Evolutionary conservation across 1,140 invertebrate species (phyloP).

Genomic region (Habropoda laboriosa): DNA sequence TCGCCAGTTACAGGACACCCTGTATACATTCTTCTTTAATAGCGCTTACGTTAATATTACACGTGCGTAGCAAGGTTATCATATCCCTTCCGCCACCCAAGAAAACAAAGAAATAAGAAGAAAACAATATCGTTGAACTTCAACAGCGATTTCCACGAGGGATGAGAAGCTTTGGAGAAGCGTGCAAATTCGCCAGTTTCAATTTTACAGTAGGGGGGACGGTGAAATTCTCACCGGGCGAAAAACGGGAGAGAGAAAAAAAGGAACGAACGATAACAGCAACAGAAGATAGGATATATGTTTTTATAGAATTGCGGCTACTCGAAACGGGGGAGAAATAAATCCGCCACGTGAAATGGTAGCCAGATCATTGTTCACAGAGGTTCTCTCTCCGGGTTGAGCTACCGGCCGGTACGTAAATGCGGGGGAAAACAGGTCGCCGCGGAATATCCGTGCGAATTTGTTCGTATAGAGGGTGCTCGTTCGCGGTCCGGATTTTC

Average conservation of each 20-base stretch:
- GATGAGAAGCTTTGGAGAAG: not conserved
- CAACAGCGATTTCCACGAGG: not conserved
- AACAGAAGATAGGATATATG: not conserved
- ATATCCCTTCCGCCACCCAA: no score
- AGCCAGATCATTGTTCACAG: slow-evolving; percentile 11
- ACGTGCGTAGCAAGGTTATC: no score
- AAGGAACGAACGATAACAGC: not conserved
- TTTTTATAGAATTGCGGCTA: not conserved
- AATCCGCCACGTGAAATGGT: slow-evolving; percentile 12
- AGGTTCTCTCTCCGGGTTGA: not conserved
- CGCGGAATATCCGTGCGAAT: not conserved
- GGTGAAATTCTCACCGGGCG: not conserved
- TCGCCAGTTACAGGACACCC: no score
- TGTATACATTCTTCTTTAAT: no score
- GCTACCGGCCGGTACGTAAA: not conserved
- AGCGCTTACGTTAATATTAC: no score
- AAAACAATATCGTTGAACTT: no score
- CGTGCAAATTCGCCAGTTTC: not conserved
- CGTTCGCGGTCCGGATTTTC: not conserved
- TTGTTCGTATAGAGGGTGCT: not conserved
- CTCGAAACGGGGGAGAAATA: slow-evolving; percentile 13
- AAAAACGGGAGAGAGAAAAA: not conserved
- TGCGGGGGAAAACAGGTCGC: not conserved
- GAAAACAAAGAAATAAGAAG: no score
- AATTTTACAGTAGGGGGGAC: not conserved